Conservation (phyloP, 2,113 vertebrate species). For the Gallinago paraguaiae region DNA sequence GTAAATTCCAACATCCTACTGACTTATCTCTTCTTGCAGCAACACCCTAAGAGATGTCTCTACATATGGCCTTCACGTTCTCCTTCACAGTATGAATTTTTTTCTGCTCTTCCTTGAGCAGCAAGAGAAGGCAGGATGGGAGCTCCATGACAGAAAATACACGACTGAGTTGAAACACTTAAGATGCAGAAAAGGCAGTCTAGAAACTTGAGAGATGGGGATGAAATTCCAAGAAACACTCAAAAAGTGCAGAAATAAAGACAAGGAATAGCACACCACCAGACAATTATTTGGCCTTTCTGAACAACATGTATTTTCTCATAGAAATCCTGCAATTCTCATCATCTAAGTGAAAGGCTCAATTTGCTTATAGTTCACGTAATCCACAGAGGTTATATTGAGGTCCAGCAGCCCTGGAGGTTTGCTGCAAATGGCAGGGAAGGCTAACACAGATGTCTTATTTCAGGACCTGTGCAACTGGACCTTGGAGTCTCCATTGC, state of each 20-base stretch:
- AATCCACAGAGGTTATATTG: neutral
- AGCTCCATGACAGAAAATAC: neutral
- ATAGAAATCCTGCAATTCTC: neutral
- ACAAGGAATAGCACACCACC: neutral
- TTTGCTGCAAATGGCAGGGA: neutral
- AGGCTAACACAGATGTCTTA: neutral
- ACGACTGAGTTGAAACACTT: neutral
- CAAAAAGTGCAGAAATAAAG: neutral
- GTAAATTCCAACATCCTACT: neutral
- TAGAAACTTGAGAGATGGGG: neutral
- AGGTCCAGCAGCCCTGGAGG: neutral
- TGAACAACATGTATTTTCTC: neutral
- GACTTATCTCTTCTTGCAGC: neutral
- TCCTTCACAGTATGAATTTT: neutral
- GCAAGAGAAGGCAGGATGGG: neutral
- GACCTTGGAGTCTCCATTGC: neutral
- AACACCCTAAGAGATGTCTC: neutral
- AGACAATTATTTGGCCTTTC: neutral
- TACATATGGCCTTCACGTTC: neutral
- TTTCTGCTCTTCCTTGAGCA: neutral
- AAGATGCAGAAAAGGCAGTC: neutral
- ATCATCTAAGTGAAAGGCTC: neutral
- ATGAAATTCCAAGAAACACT: neutral
- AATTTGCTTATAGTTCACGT: neutral
- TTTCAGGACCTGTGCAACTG: neutral